Conservation (phyloP, 2,797 vertebrate genomes). For the Halcyon badia region DNA sequence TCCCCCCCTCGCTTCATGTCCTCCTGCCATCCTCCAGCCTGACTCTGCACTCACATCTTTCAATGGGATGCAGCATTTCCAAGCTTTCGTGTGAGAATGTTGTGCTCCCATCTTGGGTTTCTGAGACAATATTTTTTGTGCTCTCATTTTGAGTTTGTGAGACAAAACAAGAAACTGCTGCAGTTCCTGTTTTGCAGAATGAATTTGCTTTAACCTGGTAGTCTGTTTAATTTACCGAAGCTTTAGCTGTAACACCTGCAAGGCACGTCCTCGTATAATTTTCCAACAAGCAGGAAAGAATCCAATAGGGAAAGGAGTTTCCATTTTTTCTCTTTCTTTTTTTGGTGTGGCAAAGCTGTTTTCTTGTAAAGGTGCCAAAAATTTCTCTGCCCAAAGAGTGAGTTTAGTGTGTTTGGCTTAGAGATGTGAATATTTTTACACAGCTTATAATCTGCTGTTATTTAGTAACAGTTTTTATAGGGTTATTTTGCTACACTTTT, state of each 20-base stretch:
- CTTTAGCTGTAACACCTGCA: conserved; percentile 66
- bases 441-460: conserved; percentile 32
- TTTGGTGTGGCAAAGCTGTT: conserved; percentile 46
- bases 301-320: conserved; percentile 50
- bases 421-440: conserved; percentile 49
- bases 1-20: background rate
- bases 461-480: conserved; percentile 37
- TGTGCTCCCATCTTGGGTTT: conserved; percentile 31
- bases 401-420: conserved; percentile 62
- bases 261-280: conserved; percentile 34
- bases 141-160: conserved; percentile 26
- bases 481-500: conserved; percentile 1
- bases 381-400: conserved; percentile 45
- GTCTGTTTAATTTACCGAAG: conserved; percentile 50
- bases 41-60: background rate
- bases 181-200: conserved; percentile 42
- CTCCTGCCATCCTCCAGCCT: background rate
- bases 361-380: conserved; percentile 53
- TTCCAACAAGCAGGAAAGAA: conserved; percentile 29
- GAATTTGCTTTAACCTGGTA: conserved; percentile 42
- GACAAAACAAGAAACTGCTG: conserved; percentile 29
- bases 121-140: conserved; percentile 6
- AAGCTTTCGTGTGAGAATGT: background rate
- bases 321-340: conserved; percentile 23
- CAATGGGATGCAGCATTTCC: background rate